Evolutionary conservation across 1,140 invertebrate genomes (phyloP), one percentile per base, ranked within the genome.

Genomic region (Notospermus geniculatus): DNA sequence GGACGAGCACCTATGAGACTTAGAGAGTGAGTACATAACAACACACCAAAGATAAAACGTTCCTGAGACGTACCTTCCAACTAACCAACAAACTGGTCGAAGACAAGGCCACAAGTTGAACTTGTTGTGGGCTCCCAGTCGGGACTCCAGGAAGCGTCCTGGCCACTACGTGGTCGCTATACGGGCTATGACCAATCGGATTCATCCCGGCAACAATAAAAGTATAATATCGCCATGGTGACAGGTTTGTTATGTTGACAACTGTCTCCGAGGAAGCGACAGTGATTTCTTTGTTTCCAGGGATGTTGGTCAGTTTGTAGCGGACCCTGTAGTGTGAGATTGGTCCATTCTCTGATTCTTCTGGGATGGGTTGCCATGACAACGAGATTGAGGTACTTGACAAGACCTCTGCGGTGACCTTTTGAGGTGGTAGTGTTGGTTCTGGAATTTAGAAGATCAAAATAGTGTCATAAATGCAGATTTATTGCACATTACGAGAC

Each of bases 31-130:
- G n/a, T n/a, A n/a, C n/a, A n/a, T n/a, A n/a, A n/a, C n/a, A n/a
- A n/a, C n/a, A n/a, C n/a, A n/a, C n/a, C n/a, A n/a, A n/a, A n/a
- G n/a, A n/a, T n/a, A n/a, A n/a, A n/a, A n/a, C n/a, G n/a, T n/a
- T n/a, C n/a, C n/a, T n/a, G n/a, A n/a, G n/a, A 36, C 32, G 5
- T 50, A 50, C 46, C 46, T 50, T 50, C 46, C 46, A 50, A 50
- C 5, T 50, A 7, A 50, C 46, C 9, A n/a, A 50, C 5, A 36
- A 7, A 50, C n/a, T 50, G n/a, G 46, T 23, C 46, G 46, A 50
- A 9, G n/a, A 23, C 9, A 23, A 23, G 5, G 4, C 46, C 4
- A 19, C 46, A 5, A 50, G 5, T 50, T 50, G n/a, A 23, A 50
- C 25, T 7, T 50, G 5, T 27, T 50, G 46, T 27, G 46, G 46